Evolutionary conservation across 2,888 invertebrate species (phyloP), one percentile per base, ranked within the genome.

Genomic region (Neocrepidodera transversa): DNA sequence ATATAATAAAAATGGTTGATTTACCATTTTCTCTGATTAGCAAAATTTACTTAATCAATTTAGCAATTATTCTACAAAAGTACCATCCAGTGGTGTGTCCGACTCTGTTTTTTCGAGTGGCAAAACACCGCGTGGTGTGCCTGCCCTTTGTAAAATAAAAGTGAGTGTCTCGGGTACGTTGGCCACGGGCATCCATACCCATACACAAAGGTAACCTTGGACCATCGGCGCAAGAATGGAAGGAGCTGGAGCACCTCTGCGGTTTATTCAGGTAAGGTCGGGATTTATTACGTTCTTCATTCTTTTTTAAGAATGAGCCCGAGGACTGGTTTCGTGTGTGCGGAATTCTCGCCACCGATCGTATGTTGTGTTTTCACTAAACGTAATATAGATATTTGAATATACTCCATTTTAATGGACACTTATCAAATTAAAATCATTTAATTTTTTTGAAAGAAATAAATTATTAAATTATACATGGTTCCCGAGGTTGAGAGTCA

Each of bases 151-250:
- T 53, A 45, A 45, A 42, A 42, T 52, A 42, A 53, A 30, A 43
- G 35, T 38, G 40, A 43, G 35, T 50, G 40, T 42, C n/a, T n/a
- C 67, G 73, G 70, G 73, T 72, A 72, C 75, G 72, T 71, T 75
- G 74, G 68, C 74, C 75, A 76, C 72, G 72, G 68, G 73, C 75
- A 75, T 73, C 73, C 74, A 72, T 74, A 75, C 73, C 73, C 74
- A 72, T 75, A 75, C 66, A 71, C 68, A 71, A 69, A 68, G 69
- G 69, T 73, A 76, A 76, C 76, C 76, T 76, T 76, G 76, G 74
- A 65, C 20, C 47, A 43, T 43, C 51, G 40, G 66, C 55, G 70
- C 73, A 73, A 76, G 74, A 74, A 76, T 74, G 74, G 74, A 72
- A n/a, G n/a, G n/a, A n/a, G n/a, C n/a, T n/a, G n/a, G n/a, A n/a